Percentiles rank a stretch among this genome's conserved stretches.
Evolutionary conservation across 2,888 invertebrate genomes (phyloP).

Genomic region (Athalia rosae): DNA sequence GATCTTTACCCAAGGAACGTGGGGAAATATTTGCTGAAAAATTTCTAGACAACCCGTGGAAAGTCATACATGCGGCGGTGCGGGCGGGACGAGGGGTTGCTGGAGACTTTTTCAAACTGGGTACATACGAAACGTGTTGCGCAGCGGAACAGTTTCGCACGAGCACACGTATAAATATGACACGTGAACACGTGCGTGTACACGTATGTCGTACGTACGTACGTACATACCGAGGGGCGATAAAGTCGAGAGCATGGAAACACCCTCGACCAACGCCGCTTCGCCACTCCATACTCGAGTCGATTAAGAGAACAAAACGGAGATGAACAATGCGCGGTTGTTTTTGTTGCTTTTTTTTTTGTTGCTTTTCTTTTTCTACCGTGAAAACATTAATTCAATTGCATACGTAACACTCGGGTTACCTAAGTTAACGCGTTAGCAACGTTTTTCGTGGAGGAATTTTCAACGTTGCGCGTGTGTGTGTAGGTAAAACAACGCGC

Average conservation of each 20-base stretch:
- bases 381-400: background rate
- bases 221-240: no score
- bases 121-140: conserved; percentile 9
- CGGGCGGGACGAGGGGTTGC: background rate
- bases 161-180: background rate
- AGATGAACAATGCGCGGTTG: conserved; percentile 5
- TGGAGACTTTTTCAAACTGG: conserved; percentile 14
- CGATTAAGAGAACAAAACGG: background rate
- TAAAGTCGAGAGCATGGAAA: no score
- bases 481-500: no score
- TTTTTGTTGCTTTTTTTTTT: no score
- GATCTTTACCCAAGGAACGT: conserved; percentile 28
- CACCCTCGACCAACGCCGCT: no score
- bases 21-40: conserved; percentile 37
- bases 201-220: no score
- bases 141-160: background rate
- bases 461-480: background rate
- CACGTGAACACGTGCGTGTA: background rate
- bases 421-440: background rate
- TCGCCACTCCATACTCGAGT: no score
- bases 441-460: conserved; percentile 20
- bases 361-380: no score
- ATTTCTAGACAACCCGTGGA: conserved; percentile 15
- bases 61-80: background rate
- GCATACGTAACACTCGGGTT: background rate